These are phyloP conservation scores for Anoplopoma fimbria DNA, from an alignment of 2,113 vertebrate species.

Conservation along the genomic window DNA sequence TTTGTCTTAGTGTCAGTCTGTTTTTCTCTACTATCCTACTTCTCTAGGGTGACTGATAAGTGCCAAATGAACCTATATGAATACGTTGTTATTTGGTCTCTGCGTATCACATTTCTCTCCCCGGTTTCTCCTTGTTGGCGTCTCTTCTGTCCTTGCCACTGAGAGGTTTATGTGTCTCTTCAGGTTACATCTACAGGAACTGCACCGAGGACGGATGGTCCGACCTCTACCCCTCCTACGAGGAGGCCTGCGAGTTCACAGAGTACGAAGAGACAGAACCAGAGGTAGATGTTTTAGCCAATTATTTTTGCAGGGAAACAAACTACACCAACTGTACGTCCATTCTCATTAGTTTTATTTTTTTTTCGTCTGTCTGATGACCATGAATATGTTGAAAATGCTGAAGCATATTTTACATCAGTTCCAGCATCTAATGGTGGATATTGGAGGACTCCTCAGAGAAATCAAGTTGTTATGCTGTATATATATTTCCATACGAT, in stretches of 20 bases:
- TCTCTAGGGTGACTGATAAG: background rate
- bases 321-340: background rate
- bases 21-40: background rate
- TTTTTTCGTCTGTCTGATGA: background rate
- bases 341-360: background rate
- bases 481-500: background rate
- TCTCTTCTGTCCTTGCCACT: background rate
- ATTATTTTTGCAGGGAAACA: background rate
- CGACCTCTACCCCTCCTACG: slow-evolving; percentile 64
- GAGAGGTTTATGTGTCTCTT: slow-evolving; percentile 6
- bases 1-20: background rate
- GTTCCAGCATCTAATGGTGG: background rate
- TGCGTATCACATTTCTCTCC: background rate
- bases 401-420: background rate
- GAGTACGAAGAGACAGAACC: slow-evolving; percentile 46
- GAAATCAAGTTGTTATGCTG: background rate
- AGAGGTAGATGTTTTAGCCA: slow-evolving; percentile 43
- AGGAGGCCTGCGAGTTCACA: slow-evolving; percentile 66
- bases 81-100: too few species aligned
- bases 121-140: background rate
- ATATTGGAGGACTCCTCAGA: background rate
- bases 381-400: background rate
- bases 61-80: too few species aligned
- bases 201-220: slow-evolving; percentile 77
- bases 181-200: slow-evolving; percentile 75